Evolutionary conservation across 2,888 invertebrate species (phyloP).

Genomic region (Andrena bicolor): DNA sequence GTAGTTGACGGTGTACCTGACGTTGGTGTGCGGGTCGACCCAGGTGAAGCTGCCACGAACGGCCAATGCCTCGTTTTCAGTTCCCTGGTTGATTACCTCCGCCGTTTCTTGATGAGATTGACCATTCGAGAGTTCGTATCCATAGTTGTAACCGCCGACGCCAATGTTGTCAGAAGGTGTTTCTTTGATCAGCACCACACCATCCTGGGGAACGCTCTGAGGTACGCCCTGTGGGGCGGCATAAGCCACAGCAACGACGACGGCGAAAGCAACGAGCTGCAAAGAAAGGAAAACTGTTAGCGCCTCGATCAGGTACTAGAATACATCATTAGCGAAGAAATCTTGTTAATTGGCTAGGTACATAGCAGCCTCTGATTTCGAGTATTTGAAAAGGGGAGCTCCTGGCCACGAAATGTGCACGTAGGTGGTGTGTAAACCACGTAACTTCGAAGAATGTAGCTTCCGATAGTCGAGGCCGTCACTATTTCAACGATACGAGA

Average conservation of each 20-base stretch:
- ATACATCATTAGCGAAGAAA: too few species aligned
- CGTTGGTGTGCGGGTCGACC: constrained; percentile 75
- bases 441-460: neutral
- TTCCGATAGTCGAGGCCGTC: neutral
- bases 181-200: constrained; percentile 71
- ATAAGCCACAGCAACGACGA: constrained; percentile 72
- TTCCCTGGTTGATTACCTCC: constrained; percentile 71
- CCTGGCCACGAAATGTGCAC: neutral
- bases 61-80: constrained; percentile 70
- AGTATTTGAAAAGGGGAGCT: neutral
- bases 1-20: constrained; percentile 72
- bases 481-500: neutral
- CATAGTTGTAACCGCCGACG: constrained; percentile 74
- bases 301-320: neutral
- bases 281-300: constrained; percentile 16
- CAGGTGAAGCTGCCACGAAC: constrained; percentile 76
- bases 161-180: constrained; percentile 77
- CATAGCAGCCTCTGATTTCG: neutral
- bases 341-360: constrained; percentile 3
- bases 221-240: constrained; percentile 69
- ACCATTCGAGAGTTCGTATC: constrained; percentile 76
- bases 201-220: constrained; percentile 3
- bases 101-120: constrained; percentile 74
- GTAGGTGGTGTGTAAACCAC: too few species aligned
- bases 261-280: constrained; percentile 73